A percentile compares a stretch with the other conserved stretches of the same genome.
These are phyloP conservation scores for Plebejus melissa DNA, from an alignment of 2,888 invertebrate species.

Conservation along the genomic window DNA sequence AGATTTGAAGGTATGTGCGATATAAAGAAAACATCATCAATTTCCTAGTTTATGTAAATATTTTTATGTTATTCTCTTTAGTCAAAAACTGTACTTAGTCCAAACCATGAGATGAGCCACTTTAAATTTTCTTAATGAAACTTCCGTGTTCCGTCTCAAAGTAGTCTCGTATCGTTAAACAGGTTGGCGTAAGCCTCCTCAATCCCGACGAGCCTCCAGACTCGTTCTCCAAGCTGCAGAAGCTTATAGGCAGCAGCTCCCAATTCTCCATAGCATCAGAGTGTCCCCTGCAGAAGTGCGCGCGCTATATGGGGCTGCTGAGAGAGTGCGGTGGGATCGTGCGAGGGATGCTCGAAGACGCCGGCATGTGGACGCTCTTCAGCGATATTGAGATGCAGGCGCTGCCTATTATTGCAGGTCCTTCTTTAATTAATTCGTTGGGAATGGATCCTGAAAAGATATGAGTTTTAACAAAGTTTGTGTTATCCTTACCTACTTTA, in stretches of 20 bases:
- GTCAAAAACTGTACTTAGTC: no score
- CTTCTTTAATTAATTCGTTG: background rate
- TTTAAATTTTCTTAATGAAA: no score
- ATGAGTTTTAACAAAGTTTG: no score
- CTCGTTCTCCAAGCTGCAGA: conserved; percentile 56
- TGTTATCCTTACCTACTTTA: no score
- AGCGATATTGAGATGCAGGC: conserved; percentile 66
- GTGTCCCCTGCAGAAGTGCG: conserved; percentile 52
- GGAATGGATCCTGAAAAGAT: conserved; percentile 17
- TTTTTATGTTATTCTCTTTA: no score
- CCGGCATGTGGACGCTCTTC: conserved; percentile 62
- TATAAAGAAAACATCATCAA: background rate
- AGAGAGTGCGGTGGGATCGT: conserved; percentile 45
- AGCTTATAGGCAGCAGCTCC: conserved; percentile 45
- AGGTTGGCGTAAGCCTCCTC: conserved; percentile 65
- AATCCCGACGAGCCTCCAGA: conserved; percentile 64
- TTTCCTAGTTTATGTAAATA: no score
- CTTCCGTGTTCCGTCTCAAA: background rate
- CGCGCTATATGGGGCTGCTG: conserved; percentile 53
- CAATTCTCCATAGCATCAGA: conserved; percentile 53
- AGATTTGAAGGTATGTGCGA: conserved; percentile 52
- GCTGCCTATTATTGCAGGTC: conserved; percentile 65
- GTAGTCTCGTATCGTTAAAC: background rate
- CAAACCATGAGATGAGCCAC: no score
- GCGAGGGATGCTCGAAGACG: conserved; percentile 43